Evolutionary conservation across 2,113 vertebrate species (phyloP).

Genomic region (Mus spicilegus): DNA sequence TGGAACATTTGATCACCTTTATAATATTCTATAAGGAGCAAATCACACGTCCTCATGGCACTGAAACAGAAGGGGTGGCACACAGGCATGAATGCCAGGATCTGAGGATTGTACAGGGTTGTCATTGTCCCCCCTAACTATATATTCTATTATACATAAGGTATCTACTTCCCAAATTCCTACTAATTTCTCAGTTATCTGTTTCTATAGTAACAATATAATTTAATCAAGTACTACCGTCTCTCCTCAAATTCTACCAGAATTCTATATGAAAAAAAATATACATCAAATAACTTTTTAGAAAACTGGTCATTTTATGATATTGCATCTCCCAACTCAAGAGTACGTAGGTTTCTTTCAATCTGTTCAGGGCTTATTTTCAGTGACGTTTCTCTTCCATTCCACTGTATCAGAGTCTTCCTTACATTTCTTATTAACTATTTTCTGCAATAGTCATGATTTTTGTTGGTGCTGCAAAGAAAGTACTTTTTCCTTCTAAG

Average conservation of each 20-base stretch:
- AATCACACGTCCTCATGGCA: not conserved
- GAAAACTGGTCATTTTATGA: constrained; percentile 45
- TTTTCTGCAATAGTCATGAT: constrained; percentile 30
- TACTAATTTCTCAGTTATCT: constrained; percentile 24
- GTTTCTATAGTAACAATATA: constrained; percentile 47
- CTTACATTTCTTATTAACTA: constrained; percentile 44
- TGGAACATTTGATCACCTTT: not conserved
- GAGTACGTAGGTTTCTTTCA: constrained; percentile 28
- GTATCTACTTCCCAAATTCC: not conserved
- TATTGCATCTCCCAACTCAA: constrained; percentile 23
- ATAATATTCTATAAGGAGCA: constrained; percentile 14
- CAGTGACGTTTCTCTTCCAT: constrained; percentile 29
- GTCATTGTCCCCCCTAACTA: not conserved
- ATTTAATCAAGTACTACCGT: not conserved
- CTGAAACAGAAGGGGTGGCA: not conserved
- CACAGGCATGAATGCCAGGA: not conserved
- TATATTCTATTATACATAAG: constrained; percentile 14
- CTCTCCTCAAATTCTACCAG: not conserved
- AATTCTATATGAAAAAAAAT: constrained; percentile 33
- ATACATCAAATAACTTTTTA: not conserved
- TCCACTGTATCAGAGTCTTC: constrained; percentile 37
- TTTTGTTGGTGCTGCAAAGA: constrained; percentile 4
- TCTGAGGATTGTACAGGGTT: not conserved
- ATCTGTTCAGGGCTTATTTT: constrained; percentile 19
- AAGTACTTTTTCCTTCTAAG: constrained; percentile 26